These are phyloP conservation scores for Alouatta palliata DNA, from an alignment of 2,113 vertebrate species.

Conservation along the genomic window DNA sequence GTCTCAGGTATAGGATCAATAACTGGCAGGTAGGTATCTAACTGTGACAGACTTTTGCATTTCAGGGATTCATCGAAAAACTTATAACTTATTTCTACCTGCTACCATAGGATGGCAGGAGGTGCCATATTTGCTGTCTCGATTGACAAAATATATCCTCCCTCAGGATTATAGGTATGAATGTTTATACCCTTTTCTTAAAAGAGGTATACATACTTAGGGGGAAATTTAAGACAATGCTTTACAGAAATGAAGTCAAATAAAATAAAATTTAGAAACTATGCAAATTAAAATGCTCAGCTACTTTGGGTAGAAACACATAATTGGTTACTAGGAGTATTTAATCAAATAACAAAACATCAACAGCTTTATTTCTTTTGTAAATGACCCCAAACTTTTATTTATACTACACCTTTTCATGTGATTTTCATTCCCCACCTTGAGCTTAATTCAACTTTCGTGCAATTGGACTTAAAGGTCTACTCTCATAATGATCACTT, in stretches of 20 bases:
- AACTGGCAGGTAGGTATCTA: neutral
- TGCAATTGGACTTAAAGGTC: neutral
- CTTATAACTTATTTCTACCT: neutral
- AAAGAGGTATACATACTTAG: neutral
- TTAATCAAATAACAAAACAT: neutral
- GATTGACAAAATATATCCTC: neutral
- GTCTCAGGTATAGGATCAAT: neutral
- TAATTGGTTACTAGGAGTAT: neutral
- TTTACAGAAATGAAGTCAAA: conserved; percentile 29
- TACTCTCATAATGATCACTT: neutral
- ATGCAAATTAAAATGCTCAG: neutral
- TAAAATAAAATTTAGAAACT: neutral
- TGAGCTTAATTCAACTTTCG: neutral
- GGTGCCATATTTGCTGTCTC: neutral
- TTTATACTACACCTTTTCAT: neutral
- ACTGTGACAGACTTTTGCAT: neutral
- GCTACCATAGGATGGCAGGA: neutral
- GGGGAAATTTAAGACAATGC: neutral
- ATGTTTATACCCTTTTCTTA: conserved; percentile 5
- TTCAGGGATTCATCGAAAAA: neutral
- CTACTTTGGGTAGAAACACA: neutral
- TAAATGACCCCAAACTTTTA: neutral
- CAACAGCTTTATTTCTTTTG: neutral
- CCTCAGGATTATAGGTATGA: neutral
- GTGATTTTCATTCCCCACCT: neutral